These are phyloP conservation scores for Rhinoderma darwinii DNA, from an alignment of 2,113 vertebrate genomes.

Conservation along the genomic window DNA sequence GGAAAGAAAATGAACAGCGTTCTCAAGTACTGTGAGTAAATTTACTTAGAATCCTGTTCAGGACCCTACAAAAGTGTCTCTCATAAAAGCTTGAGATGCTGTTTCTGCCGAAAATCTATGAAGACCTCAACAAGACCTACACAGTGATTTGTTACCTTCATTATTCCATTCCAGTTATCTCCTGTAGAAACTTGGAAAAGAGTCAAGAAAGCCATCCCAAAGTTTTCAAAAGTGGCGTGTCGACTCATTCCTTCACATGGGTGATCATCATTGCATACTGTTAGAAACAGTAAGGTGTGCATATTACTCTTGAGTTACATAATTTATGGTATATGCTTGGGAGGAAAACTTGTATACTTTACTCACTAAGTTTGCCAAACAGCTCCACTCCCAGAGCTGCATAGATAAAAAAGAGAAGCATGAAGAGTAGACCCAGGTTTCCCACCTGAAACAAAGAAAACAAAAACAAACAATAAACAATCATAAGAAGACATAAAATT, in stretches of 20 bases:
- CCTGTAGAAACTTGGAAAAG: conserved; percentile 98
- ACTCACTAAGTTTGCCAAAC: conserved; percentile 95
- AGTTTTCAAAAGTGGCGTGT: conserved; percentile 97
- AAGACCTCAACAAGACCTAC: too few relatives aligned
- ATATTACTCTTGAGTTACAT: background rate
- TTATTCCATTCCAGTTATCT: conserved; percentile 99
- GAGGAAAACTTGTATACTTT: background rate
- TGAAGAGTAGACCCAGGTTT: conserved; percentile 97
- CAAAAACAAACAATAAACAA: background rate
- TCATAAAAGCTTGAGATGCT: too few relatives aligned
- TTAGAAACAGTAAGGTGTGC: background rate
- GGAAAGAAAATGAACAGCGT: background rate
- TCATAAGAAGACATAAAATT: background rate
- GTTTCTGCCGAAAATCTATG: background rate
- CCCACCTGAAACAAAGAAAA: conserved; percentile 82
- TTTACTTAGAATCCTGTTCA: too few relatives aligned
- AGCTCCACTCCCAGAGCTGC: conserved; percentile 97
- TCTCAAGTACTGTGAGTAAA: too few relatives aligned
- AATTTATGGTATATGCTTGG: background rate
- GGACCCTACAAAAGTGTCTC: too few relatives aligned
- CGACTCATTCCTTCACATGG: conserved; percentile 98
- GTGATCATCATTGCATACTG: conserved; percentile 94
- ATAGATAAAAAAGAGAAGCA: conserved; percentile 99
- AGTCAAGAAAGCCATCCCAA: conserved; percentile 98
- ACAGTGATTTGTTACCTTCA: conserved; percentile 83